These are phyloP conservation scores for Gonioctena quinquepunctata DNA, from an alignment of 1,140 invertebrate genomes.

Conservation along the genomic window DNA sequence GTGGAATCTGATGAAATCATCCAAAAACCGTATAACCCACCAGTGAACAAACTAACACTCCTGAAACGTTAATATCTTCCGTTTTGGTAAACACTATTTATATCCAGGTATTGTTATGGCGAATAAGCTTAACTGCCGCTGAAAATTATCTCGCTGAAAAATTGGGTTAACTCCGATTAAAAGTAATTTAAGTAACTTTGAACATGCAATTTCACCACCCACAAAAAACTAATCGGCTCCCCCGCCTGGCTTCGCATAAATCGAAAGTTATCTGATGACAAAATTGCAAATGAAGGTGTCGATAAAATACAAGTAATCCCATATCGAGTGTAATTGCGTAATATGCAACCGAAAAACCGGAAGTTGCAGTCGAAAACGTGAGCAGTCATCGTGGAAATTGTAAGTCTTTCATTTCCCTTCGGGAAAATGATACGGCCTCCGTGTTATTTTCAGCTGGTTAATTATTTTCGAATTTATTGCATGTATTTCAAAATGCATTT, in stretches of 20 bases:
- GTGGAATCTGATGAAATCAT: too few relatives aligned
- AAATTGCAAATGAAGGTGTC: slow-evolving; percentile 27
- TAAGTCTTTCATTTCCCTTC: slow-evolving; percentile 1
- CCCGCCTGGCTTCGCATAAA: slow-evolving; percentile 17
- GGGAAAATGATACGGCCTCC: background rate
- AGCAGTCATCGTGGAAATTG: slow-evolving; percentile 8
- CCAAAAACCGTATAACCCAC: too few relatives aligned
- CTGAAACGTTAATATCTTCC: background rate
- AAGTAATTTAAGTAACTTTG: slow-evolving; percentile 27
- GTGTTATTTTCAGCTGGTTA: slow-evolving; percentile 4
- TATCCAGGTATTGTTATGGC: background rate
- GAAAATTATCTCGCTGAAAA: background rate
- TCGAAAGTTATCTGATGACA: slow-evolving; percentile 27
- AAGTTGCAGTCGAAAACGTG: slow-evolving; percentile 23
- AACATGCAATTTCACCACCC: slow-evolving; percentile 26
- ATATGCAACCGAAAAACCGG: slow-evolving; percentile 12
- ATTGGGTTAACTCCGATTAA: background rate
- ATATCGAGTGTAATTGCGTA: slow-evolving; percentile 20
- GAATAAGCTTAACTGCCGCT: background rate
- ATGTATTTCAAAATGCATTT: background rate
- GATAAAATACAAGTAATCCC: slow-evolving; percentile 27
- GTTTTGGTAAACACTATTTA: background rate
- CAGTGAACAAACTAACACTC: too few relatives aligned
- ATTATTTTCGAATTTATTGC: slow-evolving; percentile 1
- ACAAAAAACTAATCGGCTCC: slow-evolving; percentile 26